Evolutionary conservation across 2,888 invertebrate genomes (phyloP), one percentile per base, ranked within the genome.

Genomic region (Octodonta nipae): DNA sequence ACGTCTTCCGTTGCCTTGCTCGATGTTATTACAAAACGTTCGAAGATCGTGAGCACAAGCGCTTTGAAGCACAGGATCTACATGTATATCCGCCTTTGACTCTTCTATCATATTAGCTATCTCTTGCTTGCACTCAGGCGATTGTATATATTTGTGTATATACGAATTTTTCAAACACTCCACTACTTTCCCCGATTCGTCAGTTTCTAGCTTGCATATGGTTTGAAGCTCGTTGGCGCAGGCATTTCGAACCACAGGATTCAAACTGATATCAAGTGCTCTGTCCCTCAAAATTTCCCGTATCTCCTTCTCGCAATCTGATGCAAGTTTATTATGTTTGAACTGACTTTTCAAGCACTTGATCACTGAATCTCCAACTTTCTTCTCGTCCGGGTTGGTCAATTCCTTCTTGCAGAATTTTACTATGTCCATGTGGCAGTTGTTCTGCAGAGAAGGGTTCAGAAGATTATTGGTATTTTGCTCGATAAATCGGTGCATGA

Each of bases 1-100:
- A 89, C 88, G 82, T 69, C 89, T 73, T 41, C 95, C 92, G 54
- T 86, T 84, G 33, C 95, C 95, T 56, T 84, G 81, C 29, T 78
- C 75, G 13, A 92, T 67, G 51, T 78, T 74, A 43, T 75, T 74
- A 54, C 88, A 88, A 55, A 77, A 82, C 50, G 80, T 80, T 28
- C 78, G 63, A 38, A 87, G 67, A 62, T 96, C 95, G 12, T 81
- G 65, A 5, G 82, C 75, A 56, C 96, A 98, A 0, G 88, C 84
- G 41, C 80, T 71, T 57, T 91, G 85, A 36, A 98, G 64, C 28
- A 89, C 61, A 0, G 93, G 93, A 66, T 98, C 96, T 1, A 88
- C 85, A 46, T 95, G 86, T 40, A 98, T 89, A 59, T 98, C 96
- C 0, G 89, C 85, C 55, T 84, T 79, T 1, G 83, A 78, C 56